These are phyloP conservation scores for Eurytoma californica DNA, from an alignment of 2,888 invertebrate genomes.

Conservation along the genomic window DNA sequence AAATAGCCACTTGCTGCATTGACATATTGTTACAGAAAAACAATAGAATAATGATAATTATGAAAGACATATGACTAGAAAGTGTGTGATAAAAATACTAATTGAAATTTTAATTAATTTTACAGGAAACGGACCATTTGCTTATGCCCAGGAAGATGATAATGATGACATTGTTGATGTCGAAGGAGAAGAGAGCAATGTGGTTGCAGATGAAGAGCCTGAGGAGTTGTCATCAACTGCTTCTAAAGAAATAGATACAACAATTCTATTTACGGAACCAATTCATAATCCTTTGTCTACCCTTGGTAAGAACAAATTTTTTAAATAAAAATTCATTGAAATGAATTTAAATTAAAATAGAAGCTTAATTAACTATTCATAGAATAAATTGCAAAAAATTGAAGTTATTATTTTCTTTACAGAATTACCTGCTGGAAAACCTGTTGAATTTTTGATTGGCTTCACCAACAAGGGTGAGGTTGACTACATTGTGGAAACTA, in stretches of 20 bases:
- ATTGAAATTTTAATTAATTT: conserved; percentile 7
- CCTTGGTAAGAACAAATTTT: conserved; percentile 63
- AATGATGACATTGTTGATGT: conserved; percentile 79
- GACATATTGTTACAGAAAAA: background rate
- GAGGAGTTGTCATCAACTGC: conserved; percentile 83
- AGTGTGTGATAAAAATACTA: background rate
- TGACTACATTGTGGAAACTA: conserved; percentile 92
- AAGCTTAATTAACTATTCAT: no score
- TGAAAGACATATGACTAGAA: background rate
- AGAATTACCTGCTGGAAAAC: conserved; percentile 94
- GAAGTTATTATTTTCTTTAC: conserved; percentile 59
- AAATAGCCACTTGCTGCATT: background rate
- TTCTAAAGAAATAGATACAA: conserved; percentile 94
- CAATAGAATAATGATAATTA: background rate
- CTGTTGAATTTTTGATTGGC: conserved; percentile 96
- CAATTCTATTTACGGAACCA: conserved; percentile 91
- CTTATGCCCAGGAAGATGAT: conserved; percentile 79
- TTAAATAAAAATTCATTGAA: background rate
- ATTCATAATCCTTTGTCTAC: conserved; percentile 70
- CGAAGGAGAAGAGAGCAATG: conserved; percentile 77
- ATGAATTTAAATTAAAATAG: background rate
- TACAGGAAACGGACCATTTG: conserved; percentile 77
- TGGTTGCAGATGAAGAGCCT: conserved; percentile 74
- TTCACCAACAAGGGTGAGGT: conserved; percentile 95
- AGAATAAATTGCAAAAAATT: background rate